Evolutionary conservation across 1,140 invertebrate genomes (phyloP), one percentile per base, ranked within the genome.

Genomic region (Pantala flavescens): DNA sequence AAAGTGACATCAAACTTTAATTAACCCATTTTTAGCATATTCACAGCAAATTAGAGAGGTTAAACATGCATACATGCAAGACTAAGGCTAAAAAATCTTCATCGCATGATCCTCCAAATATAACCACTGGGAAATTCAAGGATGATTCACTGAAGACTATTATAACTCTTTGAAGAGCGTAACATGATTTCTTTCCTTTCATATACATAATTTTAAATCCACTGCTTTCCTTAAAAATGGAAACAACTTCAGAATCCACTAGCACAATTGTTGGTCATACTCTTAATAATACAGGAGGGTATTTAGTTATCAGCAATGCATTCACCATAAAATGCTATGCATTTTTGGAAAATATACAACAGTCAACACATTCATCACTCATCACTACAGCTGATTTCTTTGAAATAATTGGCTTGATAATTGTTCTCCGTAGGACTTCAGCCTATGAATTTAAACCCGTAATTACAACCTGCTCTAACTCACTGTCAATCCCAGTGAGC

Each of bases 371-470:
- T 63, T 63, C n/a, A 63, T 63, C 49, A 63, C 49, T 63, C 12
- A 63, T 63, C 49, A 63, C 49, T 63, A 63, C 49, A 63, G n/a
- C 49, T 63, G 49, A 63, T 21, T 63, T 63, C 49, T 63, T 63
- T 63, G 49, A 63, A 63, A 7, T 63, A 63, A 63, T 63, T 63
- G n/a, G 49, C 49, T 63, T 63, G 49, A 63, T 63, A 63, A 63
- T 16, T 63, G 49, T 63, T 21, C n/a, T 21, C 49, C 16, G 1
- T 63, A 19, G 49, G 49, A 63, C 49, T 63, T 63, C 14, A 63
- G 49, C 49, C 49, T 21, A 63, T 63, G 49, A 63, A 63, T 63
- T 63, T 63, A 63, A 63, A 63, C 49, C 49, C 49, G 49, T 63
- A 63, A 63, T 63, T 63, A 63, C 49, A 63, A 63, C 49, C 49